These are phyloP conservation scores for Drosophila lutescens DNA, from an alignment of 2,888 invertebrate genomes.

Conservation along the genomic window DNA sequence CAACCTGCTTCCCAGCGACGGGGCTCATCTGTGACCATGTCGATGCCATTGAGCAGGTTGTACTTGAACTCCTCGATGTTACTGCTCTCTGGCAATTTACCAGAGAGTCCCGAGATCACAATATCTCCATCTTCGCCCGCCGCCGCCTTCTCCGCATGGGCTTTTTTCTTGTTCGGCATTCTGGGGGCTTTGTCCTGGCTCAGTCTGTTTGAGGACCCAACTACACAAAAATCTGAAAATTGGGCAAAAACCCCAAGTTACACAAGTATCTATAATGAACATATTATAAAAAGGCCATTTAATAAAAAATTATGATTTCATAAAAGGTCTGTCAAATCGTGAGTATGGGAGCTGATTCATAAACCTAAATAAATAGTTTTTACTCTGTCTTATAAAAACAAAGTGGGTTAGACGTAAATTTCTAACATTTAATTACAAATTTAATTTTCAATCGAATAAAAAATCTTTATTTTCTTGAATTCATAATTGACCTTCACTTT, in stretches of 20 bases:
- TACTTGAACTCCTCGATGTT: slow-evolving; percentile 96
- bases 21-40: slow-evolving; percentile 96
- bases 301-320: background rate
- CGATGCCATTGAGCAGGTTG: slow-evolving; percentile 94
- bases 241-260: background rate
- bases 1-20: slow-evolving; percentile 93
- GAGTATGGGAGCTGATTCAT: too few relatives aligned
- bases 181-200: slow-evolving; percentile 22
- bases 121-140: slow-evolving; percentile 85
- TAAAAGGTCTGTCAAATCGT: too few relatives aligned
- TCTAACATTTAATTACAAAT: too few relatives aligned
- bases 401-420: background rate
- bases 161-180: slow-evolving; percentile 62
- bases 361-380: too few relatives aligned
- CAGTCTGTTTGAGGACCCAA: slow-evolving; percentile 18
- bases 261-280: background rate
- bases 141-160: slow-evolving; percentile 12
- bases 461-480: background rate
- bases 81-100: slow-evolving; percentile 95
- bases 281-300: background rate
- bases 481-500: slow-evolving; percentile 19
- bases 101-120: slow-evolving; percentile 93
- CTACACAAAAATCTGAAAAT: background rate
- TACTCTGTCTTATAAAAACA: background rate
- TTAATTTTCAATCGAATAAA: too few relatives aligned